Evolutionary conservation across 2,888 invertebrate species (phyloP), one percentile per base, ranked within the genome.

Genomic region (Sipha maydis): DNA sequence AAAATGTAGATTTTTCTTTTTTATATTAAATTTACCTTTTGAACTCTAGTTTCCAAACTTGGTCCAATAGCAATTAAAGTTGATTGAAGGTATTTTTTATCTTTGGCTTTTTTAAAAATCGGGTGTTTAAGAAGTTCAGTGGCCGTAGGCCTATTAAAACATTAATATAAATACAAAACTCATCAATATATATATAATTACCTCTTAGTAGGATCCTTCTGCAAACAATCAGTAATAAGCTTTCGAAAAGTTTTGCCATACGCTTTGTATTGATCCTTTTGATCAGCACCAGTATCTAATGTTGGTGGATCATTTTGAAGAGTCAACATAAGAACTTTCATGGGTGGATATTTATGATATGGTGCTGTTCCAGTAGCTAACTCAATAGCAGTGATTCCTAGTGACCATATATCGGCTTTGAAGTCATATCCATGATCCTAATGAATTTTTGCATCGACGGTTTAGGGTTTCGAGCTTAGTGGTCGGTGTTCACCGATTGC

Each of bases 281-380:
- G 97, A 90, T 98, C 98, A 0, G 98, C 96, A 91, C 95, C 95
- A 84, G 99, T 98, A 91, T 99, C 99, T 91, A 99, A 93, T 76
- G 96, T 96, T 1, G 99, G 99, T 21, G 99, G 99, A 91, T 99
- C 99, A 91, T 99, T 99, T 93, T 99, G 98, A 89, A 99, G 93
- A 0, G 99, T 99, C 90, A 99, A 93, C 98, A 99, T 99, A 89
- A 99, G 93, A 84, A 99, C 97, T 93, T 99, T 99, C 99, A 99
- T 99, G 0, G 99, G 98, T 61, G 99, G 98, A 92, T 97, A 99
- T 92, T 98, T 99, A 92, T 99, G 99, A 92, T 99, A 99, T 0
- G 99, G 99, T 0, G 99, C 99, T 0, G 98, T 98, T 25, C 98
- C 98, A 2, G 98, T 97, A 0, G 99, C 99, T 95, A 99, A 96